Percentiles rank a stretch among this genome's conserved stretches.
These are phyloP conservation scores for Narcine bancroftii DNA, from an alignment of 2,113 vertebrate genomes.

Conservation along the genomic window DNA sequence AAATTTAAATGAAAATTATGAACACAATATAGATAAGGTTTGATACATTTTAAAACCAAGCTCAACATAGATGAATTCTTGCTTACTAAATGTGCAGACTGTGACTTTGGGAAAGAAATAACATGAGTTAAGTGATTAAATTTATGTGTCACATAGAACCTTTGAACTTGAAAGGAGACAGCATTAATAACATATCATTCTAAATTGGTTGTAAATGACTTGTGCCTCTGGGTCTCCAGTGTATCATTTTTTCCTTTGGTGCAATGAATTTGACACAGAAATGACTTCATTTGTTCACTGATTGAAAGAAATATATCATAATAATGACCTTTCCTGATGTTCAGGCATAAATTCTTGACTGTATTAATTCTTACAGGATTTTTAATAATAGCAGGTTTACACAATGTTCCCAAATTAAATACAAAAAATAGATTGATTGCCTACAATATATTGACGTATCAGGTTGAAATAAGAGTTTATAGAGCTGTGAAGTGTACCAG, in stretches of 20 bases:
- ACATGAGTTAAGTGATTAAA: not conserved
- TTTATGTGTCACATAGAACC: conserved; percentile 22
- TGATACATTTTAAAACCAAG: not conserved
- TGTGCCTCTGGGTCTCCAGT: conserved; percentile 26
- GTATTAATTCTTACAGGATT: not conserved
- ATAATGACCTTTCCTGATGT: conserved; percentile 26
- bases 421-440: conserved; percentile 3
- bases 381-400: not conserved
- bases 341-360: not conserved
- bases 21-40: not conserved
- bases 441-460: not conserved
- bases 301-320: conserved; percentile 12
- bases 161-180: conserved; percentile 25
- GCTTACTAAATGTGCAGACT: not conserved
- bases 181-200: conserved; percentile 29
- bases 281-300: conserved; percentile 31
- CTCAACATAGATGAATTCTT: not conserved
- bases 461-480: conserved; percentile 26
- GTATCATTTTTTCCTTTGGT: conserved; percentile 10
- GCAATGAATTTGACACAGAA: conserved; percentile 25
- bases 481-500: conserved; percentile 17
- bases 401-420: conserved; percentile 7
- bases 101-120: not conserved
- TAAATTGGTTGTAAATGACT: conserved; percentile 26
- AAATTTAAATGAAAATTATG: not conserved